These are phyloP conservation scores for Linyphia triangularis DNA, from an alignment of 2,888 invertebrate species.

Conservation along the genomic window DNA sequence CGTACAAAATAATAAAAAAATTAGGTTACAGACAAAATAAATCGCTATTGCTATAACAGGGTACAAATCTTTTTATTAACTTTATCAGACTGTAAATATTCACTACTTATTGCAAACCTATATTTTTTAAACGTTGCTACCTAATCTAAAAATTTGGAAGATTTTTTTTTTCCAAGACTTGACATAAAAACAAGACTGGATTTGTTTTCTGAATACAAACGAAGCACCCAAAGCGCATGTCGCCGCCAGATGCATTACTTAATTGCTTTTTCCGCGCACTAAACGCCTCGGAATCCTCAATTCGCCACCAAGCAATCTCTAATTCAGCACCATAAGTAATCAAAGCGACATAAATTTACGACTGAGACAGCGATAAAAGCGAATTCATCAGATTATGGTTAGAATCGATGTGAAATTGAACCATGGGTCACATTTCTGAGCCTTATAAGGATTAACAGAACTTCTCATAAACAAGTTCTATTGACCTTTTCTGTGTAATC, in stretches of 20 bases:
- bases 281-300: background rate
- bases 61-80: too few relatives aligned
- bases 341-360: slow-evolving; percentile 18
- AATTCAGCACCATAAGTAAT: too few relatives aligned
- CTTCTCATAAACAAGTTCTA: slow-evolving; percentile 67
- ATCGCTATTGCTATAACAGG: too few relatives aligned
- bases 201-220: too few relatives aligned
- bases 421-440: slow-evolving; percentile 30
- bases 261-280: background rate
- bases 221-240: background rate
- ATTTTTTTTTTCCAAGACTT: background rate
- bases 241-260: background rate
- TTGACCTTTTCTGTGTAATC: slow-evolving; percentile 67
- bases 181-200: background rate
- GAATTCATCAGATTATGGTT: slow-evolving; percentile 16
- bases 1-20: too few relatives aligned
- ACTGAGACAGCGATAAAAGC: slow-evolving; percentile 6
- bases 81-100: too few relatives aligned
- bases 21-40: too few relatives aligned
- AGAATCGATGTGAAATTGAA: slow-evolving; percentile 32
- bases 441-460: slow-evolving; percentile 58
- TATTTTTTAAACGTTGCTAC: too few relatives aligned
- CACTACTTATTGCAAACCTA: too few relatives aligned
- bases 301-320: slow-evolving; percentile 3
- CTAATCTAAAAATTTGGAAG: too few relatives aligned